Percentiles rank a stretch among this genome's conserved stretches.
Evolutionary conservation across 2,113 vertebrate genomes (phyloP).

Genomic region (Numenius arquata): DNA sequence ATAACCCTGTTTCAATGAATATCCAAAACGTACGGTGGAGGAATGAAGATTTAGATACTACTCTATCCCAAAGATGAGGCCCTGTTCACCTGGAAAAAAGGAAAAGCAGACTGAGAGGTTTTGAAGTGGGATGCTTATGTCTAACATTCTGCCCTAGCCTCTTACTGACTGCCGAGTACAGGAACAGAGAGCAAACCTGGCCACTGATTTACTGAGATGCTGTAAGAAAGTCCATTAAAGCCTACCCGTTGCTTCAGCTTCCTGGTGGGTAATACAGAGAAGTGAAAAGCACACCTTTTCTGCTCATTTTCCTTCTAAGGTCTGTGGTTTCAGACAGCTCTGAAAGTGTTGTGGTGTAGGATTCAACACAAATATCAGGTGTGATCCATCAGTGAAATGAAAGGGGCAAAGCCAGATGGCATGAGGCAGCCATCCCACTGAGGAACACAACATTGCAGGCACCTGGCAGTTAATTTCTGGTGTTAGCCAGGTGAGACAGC

Average conservation of each 20-base stretch:
- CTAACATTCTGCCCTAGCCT: not conserved
- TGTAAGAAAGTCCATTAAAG: not conserved
- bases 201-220: not conserved
- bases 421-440: not conserved
- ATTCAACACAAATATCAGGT: not conserved
- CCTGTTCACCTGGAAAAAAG: not conserved
- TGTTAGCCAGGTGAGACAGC: not conserved
- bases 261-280: not conserved
- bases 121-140: not conserved
- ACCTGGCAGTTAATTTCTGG: not conserved
- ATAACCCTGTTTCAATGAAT: not conserved
- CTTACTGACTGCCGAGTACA: not conserved
- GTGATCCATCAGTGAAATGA: not conserved
- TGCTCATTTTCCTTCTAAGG: not conserved
- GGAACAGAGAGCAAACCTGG: not conserved
- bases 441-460: not conserved
- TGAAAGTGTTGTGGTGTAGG: not conserved
- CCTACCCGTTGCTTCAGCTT: not conserved
- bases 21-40: not conserved
- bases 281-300: not conserved
- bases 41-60: not conserved
- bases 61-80: not conserved
- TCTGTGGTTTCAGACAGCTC: not conserved
- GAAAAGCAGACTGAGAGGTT: not conserved
- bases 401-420: not conserved